Evolutionary conservation across 2,888 invertebrate species (phyloP).

Genomic region (Mylabris sibirica): DNA sequence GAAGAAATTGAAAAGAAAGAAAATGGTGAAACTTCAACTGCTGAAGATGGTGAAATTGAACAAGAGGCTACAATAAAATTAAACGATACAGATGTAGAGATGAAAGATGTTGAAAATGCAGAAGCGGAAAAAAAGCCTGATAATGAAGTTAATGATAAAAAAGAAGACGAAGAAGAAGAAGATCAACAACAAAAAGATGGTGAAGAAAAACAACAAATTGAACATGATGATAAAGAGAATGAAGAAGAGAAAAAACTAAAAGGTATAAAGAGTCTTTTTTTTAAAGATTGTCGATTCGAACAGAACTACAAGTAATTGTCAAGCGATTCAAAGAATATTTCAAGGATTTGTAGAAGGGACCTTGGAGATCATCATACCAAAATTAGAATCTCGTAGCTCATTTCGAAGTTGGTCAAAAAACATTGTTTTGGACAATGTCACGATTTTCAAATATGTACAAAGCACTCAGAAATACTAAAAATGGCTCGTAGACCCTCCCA

Average conservation of each 20-base stretch:
- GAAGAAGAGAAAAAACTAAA: constrained; percentile 42
- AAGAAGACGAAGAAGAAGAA: constrained; percentile 46
- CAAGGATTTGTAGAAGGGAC: no score
- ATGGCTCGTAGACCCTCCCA: no score
- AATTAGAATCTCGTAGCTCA: no score
- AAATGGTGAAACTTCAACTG: constrained; percentile 34
- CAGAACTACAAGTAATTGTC: no score
- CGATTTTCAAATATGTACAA: no score
- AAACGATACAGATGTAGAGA: constrained; percentile 59
- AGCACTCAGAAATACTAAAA: no score
- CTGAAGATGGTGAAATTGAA: constrained; percentile 43
- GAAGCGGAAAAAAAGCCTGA: constrained; percentile 60
- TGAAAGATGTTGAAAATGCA: constrained; percentile 55
- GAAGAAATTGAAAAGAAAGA: constrained; percentile 56
- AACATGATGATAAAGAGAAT: constrained; percentile 59
- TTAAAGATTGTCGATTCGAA: no score
- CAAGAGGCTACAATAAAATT: constrained; percentile 39
- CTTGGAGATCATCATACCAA: no score
- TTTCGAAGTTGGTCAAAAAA: no score
- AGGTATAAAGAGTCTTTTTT: no score
- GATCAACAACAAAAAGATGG: constrained; percentile 42
- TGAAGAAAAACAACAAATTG: constrained; percentile 37
- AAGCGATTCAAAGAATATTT: no score
- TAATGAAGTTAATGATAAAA: constrained; percentile 50
- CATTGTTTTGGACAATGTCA: no score